Base-by-base conservation (phyloP, 2,113 vertebrate species). In the Ptilorrhoa leucosticta region DNA sequence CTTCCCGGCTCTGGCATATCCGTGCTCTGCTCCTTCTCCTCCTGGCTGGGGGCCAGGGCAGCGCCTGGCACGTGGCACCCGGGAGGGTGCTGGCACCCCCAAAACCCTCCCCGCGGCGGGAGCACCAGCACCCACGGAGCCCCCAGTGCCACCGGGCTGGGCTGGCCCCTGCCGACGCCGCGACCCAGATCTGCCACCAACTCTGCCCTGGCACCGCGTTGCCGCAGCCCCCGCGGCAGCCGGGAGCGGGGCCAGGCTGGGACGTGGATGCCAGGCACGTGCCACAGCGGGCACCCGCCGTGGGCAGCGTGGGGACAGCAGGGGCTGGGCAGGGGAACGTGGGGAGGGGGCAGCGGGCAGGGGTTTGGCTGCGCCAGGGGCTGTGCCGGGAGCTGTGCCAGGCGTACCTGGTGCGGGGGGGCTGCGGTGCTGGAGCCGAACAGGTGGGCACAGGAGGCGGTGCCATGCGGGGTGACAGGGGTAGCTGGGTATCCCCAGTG, bases 211-310 rank as follows among this genome's bases (percentile, higher is more conserved):
- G 91, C 91, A 72, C 44, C 0, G 13, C 6, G 7, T 22, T 69
- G 9, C 84, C 15, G 76, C 84, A 71, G 80, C 51, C 81, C 87
- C 90, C 57, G 90, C 78, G 50, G 94, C 90, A 64, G 78, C 63
- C 19, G 54, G 76, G 84, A 94, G 91, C 6, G 20, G 54, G 88
- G 88, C 93, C 95, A 91, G 63, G 58, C 88, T 45, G 75, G 48
- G 91, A 63, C 15, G 6, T 5, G 44, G 93, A 72, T 68, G 95
- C 93, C 84, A 91, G 88, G 88, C 95, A 94, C 77, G 93, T 93
- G 93, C 68, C 88, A 28, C 24, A 3, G n/a, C 10, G 54, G 68
- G 68, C 81, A 91, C 66, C 75, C 37, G 9, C 83, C 23, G 9
- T 23, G 54, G 70, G 40, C 87, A 63, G 56, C 66, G 3, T 57